phyloP scores from a whole-genome alignment of 2,888 invertebrate genomes.

The Orthonevra nobilis region DNA sequence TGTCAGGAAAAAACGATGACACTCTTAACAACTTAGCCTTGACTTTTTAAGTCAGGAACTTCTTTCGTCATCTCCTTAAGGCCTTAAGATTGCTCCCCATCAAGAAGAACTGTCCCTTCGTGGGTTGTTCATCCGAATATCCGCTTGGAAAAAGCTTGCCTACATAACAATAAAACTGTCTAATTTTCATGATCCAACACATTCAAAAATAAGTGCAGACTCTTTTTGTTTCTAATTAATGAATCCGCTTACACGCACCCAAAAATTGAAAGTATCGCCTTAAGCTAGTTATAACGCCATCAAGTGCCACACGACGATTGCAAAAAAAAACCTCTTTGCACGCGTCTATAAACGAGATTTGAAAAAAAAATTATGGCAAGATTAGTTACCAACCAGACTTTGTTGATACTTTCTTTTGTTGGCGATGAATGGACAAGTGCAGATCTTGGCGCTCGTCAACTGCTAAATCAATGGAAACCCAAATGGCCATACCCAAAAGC shows the following conservation, averaged over 20 bases:
- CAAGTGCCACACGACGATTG: neutral
- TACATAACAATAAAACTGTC: too few relatives aligned
- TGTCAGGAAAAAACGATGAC: too few relatives aligned
- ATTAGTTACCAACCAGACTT: conserved; percentile 3
- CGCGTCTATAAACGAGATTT: neutral
- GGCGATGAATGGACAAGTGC: conserved; percentile 2
- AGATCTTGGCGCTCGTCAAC: conserved; percentile 6
- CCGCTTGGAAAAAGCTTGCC: too few relatives aligned
- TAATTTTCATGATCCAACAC: too few relatives aligned
- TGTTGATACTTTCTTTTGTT: conserved; percentile 26
- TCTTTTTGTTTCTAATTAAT: neutral
- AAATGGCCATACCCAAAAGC: conserved; percentile 10
- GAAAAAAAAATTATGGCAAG: neutral
- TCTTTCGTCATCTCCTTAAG: too few relatives aligned
- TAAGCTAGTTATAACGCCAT: neutral
- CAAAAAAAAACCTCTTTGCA: too few relatives aligned
- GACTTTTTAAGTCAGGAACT: too few relatives aligned
- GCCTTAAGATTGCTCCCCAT: too few relatives aligned
- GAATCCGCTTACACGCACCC: neutral
- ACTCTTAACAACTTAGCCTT: too few relatives aligned
- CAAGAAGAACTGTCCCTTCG: too few relatives aligned
- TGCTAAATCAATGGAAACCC: conserved; percentile 19
- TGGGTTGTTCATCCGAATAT: too few relatives aligned
- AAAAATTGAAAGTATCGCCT: neutral
- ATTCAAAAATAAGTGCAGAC: neutral